A percentile compares a stretch with the other conserved stretches of the same genome.
Conservation (phyloP, 2,888 invertebrate species). For the Eupithecia subumbrata region DNA sequence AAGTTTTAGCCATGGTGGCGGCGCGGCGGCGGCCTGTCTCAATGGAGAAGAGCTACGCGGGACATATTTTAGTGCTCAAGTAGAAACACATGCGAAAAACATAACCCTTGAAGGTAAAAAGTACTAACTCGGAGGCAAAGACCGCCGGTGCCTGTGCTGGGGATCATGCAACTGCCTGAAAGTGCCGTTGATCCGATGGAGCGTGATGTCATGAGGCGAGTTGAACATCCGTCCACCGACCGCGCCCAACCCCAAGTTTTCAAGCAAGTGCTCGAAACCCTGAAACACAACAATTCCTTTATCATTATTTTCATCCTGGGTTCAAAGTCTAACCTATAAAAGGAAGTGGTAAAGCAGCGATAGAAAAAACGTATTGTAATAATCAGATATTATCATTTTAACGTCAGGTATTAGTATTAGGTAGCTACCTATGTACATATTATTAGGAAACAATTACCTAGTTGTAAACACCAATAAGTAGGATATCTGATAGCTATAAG, state of each 20-base stretch:
- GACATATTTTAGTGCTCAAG: no score
- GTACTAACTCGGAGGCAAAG: slow-evolving; percentile 48
- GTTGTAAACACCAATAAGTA: slow-evolving; percentile 9
- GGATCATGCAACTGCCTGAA: slow-evolving; percentile 81
- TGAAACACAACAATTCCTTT: slow-evolving; percentile 55
- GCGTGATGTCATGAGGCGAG: slow-evolving; percentile 79
- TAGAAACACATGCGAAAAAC: no score
- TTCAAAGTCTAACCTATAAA: background rate
- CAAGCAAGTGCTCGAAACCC: slow-evolving; percentile 88
- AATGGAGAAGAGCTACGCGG: no score
- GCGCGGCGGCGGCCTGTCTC: no score
- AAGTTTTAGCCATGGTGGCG: no score
- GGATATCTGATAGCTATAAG: slow-evolving; percentile 35
- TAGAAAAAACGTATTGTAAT: background rate
- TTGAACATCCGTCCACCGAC: slow-evolving; percentile 85
- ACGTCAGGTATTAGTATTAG: background rate
- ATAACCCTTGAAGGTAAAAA: no score
- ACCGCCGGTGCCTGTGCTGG: slow-evolving; percentile 76
- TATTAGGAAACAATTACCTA: slow-evolving; percentile 22
- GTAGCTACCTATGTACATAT: slow-evolving; percentile 8
- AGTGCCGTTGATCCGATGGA: slow-evolving; percentile 81
- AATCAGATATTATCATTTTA: slow-evolving; percentile 8
- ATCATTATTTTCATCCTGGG: background rate
- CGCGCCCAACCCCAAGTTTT: slow-evolving; percentile 82
- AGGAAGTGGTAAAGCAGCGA: background rate